Evolutionary conservation across 2,797 vertebrate species (phyloP), one percentile per base, ranked within the genome.

Genomic region (Ptychadena robeensis): DNA sequence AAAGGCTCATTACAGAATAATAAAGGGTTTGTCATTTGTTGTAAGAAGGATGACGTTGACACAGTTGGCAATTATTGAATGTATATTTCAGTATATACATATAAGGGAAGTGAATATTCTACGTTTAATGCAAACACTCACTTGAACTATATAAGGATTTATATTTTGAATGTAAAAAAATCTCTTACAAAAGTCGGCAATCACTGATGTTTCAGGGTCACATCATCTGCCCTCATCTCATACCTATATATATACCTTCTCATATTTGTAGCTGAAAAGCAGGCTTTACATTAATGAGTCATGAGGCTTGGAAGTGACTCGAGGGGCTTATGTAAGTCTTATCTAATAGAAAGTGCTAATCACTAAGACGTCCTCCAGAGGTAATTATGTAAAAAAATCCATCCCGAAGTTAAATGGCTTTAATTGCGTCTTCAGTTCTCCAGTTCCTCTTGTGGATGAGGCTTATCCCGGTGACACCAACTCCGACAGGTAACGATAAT

Each of bases 371-470:
- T 74, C 34, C 71, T 37, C 44, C 73, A 27, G 44, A 53, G 61
- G 38, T 59, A 83, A 78, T 83, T 83, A 78, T 31, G 22, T 31
- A 8, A 34, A 53, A 48, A 72, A 66, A 28, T 31, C 40, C 38
- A 15, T 63, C 73, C 48, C 25, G 37, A 61, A 83, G 78, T 31
- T 38, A 66, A 79, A 73, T 79, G 68, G 65, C 44, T 32, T 64
- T 73, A 83, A 79, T 79, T 79, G 75, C 35, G 31, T 11, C 59
- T 72, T 35, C 66, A n/a, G 67, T 79, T 79, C 75, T 73, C 48
- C 27, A 10, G 25, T 35, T 34, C 32, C 35, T 15, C 38, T 40
- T 61, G 32, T 78, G 18, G 34, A 76, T 44, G 5, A 30, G 35
- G 40, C 34, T 71, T 27, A 44, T 73, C 74, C 59, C 32, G 38